Base-by-base conservation (phyloP, 2,113 vertebrate species). In the Sitta europaea region DNA sequence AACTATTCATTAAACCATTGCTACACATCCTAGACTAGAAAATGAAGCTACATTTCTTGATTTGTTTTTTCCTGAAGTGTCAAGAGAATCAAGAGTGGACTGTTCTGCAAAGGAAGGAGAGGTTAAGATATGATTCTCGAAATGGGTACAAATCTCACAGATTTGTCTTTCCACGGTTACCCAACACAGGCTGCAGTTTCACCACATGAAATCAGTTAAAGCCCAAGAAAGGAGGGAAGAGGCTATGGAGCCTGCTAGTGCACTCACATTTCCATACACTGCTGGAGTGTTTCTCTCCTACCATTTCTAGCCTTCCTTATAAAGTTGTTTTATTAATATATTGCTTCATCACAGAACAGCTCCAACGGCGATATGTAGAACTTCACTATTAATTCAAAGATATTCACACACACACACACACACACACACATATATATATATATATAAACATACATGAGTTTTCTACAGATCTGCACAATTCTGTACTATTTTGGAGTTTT, bases 201-300 rank as follows among this genome's bases (percentile, higher is more conserved):
- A 43, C 5, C 27, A 9, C 9, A 24, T 4, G 4, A 6, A 18
- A n/a, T 17, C 16, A 4, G 2, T 36, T 67, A 50, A 66, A 81
- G 17, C 4, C 31, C 57, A 62, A 0, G 6, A 85, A 35, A 12
- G 19, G 12, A 62, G 3, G 23, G 9, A 94, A 75, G 35, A 71
- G 17, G 5, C 9, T 43, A 2, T 43, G 40, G 22, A 90, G 5
- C 8, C 12, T 65, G 1, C 36, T 54, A 66, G 28, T 22, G 19
- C 4, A 27, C 24, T 35, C 19, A 3, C 15, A 12, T 77, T 77
- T 71, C 47, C 0, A 0, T 76, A 19, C 38, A 42, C 31, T 73
- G 38, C 58, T 54, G 11, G 16, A 86, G 19, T 70, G 9, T 86
- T 86, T 88, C 38, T 79, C 33, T 90, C 21, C 21, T 77, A 47